Evolutionary conservation across 2,888 invertebrate species (phyloP).

Genomic region (Tipula confusa): DNA sequence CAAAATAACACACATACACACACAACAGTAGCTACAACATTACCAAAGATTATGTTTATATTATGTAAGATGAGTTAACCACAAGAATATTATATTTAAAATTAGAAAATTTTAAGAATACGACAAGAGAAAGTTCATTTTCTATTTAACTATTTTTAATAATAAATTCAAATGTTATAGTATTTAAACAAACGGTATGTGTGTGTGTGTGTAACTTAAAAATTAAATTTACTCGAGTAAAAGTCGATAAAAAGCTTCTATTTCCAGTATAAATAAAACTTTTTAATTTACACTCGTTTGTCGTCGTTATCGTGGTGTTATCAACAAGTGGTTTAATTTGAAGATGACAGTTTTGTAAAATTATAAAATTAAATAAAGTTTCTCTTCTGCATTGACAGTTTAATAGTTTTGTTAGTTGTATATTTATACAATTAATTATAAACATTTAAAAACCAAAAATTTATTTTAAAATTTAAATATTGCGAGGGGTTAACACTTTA

Average conservation of each 20-base stretch:
- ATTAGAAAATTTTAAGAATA: background rate
- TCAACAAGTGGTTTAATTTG: background rate
- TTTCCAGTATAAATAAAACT: background rate
- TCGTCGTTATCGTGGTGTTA: background rate
- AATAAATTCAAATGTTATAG: background rate
- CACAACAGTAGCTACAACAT: background rate
- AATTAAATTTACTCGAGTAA: background rate
- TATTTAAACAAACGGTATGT: background rate
- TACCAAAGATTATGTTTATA: background rate
- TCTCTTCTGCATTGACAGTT: background rate
- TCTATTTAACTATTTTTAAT: background rate
- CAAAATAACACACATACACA: background rate
- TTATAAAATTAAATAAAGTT: background rate
- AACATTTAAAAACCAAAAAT: background rate
- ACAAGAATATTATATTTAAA: background rate
- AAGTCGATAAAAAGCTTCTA: background rate
- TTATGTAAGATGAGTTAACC: background rate
- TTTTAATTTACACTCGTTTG: background rate
- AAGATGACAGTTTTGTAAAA: background rate
- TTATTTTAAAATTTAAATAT: background rate
- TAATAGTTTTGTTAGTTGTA: background rate
- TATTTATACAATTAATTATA: background rate
- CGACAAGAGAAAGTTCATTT: background rate
- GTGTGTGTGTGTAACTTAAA: background rate
- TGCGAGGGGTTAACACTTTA: background rate